Base-by-base conservation (phyloP, 1,140 invertebrate species). In the Acromyrmex echinatior region DNA sequence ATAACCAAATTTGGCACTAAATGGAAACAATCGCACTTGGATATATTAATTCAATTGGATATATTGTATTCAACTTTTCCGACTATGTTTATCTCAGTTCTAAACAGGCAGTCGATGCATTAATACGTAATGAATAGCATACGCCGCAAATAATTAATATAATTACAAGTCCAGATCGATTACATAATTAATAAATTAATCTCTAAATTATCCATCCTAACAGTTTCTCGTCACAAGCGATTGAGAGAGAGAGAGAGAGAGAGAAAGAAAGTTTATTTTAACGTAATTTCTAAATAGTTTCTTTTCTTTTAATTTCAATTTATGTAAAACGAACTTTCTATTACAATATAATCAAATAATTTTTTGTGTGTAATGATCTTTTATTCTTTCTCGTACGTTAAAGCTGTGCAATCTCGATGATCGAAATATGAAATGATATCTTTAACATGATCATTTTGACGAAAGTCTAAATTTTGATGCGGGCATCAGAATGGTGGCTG, bases 111-210 rank as follows among this genome's bases (percentile, higher is more conserved):
- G 60, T 45, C 25, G 70, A 76, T 76, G 39, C 39, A 63, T 84
- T 76, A 74, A 76, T 74, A 84, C 25, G 21, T 76, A 84, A 84
- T 76, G 70, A 84, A 56, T 49, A 35, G 56, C 39, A 84, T 62
- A 74, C 25, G 9, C 70, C n/a, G 28, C 60, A 45, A 35, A 62
- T 70, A 74, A 76, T 51, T 76, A 73, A 82, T 82, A 80, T 80
- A 80, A 80, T 70, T n/a, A 70, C 51, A 70, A 49, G 53, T 74
- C 9, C 28, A 63, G 45, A 76, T 84, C 70, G 39, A 84, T 84
- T 76, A 35, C 56, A 63, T 84, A 73, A 84, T 63, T 84, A 76
- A 84, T 76, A 76, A 76, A 74, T 84, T 84, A n/a, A 74, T 35
- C 25, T 63, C 7, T 28, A 18, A 51, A 62, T 84, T 74, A 76